These are phyloP conservation scores for Polyommatus icarus DNA, from an alignment of 2,888 invertebrate species.

Conservation along the genomic window DNA sequence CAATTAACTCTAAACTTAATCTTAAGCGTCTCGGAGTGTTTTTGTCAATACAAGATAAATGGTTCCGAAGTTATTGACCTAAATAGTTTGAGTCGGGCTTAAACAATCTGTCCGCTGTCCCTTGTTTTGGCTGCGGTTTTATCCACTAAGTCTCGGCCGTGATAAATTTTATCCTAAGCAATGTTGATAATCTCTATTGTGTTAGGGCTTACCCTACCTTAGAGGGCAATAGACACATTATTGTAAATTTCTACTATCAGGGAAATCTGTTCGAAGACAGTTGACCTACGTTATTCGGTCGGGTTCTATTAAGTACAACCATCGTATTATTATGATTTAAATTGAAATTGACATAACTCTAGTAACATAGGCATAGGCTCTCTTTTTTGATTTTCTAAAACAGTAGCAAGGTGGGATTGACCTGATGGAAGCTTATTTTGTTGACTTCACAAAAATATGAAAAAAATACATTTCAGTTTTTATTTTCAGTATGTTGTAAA, in stretches of 20 bases:
- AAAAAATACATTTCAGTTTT: too few species aligned
- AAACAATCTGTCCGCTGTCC: slow-evolving; percentile 18
- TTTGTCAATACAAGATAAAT: slow-evolving; percentile 11
- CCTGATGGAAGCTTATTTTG: too few species aligned
- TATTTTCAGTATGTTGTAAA: too few species aligned
- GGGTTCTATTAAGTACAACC: neutral
- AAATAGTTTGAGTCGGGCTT: slow-evolving; percentile 10
- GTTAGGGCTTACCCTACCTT: neutral
- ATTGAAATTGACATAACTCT: too few species aligned
- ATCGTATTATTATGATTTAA: neutral
- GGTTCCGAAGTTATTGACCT: slow-evolving; percentile 1
- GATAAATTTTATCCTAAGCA: slow-evolving; percentile 28
- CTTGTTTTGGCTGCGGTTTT: slow-evolving; percentile 4
- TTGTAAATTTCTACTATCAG: neutral
- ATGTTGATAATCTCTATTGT: slow-evolving; percentile 24
- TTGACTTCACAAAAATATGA: too few species aligned
- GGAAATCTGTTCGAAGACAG: neutral
- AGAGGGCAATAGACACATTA: neutral
- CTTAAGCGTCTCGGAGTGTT: neutral
- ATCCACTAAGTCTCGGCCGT: slow-evolving; percentile 1
- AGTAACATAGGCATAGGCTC: too few species aligned
- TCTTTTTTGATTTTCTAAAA: too few species aligned
- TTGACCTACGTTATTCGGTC: neutral
- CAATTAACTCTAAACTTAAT: slow-evolving; percentile 10
- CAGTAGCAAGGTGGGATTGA: too few species aligned